Base-by-base conservation (phyloP, 2,113 vertebrate genomes). In the Glaucidium brasilianum region DNA sequence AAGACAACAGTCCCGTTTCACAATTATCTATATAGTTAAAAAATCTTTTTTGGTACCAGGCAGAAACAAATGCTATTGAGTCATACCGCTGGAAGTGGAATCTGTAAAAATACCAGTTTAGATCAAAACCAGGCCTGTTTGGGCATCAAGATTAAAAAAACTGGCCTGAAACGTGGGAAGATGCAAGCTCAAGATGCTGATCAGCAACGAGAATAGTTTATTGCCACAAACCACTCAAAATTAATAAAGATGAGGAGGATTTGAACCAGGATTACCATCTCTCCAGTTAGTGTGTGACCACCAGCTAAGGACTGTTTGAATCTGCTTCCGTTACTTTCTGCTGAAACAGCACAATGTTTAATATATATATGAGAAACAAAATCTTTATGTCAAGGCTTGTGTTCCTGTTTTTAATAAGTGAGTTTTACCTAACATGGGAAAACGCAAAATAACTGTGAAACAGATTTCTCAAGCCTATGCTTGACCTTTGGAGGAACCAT, bases 271-370 rank as follows among this genome's bases (percentile, higher is more conserved):
- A 30, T 55, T 72, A 15, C 21, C 7, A 7, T 76, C 47, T 71
- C 52, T 21, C 13, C 14, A 25, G 0, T 60, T 22, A 59, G n/a
- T 5, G 0, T 22, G 50, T 43, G 29, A n/a, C 21, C 22, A 17
- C 41, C 84, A 64, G 47, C 34, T 56, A 72, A 19, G 35, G 29
- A 59, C 56, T 60, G 30, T 26, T 56, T 2, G 6, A 74, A 66
- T 75, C n/a, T n/a, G 23, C 37, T 78, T 58, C 49, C 78, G 26
- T 35, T 49, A 55, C 73, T 55, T 68, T 49, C 60, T 75, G 45
- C 62, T 49, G 56, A 80, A 79, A 60, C 1, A 0, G 25, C 68
- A 67, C 34, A 59, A 6, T 9, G 58, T 8, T 10, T 45, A 82
- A 39, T 18, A 41, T 6, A 6, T 21, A 34, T 29, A n/a, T n/a